Percentiles rank a stretch among this genome's conserved stretches.
Evolutionary conservation across 2,888 invertebrate genomes (phyloP).

Genomic region (Stenoptilia bipunctidactyla): DNA sequence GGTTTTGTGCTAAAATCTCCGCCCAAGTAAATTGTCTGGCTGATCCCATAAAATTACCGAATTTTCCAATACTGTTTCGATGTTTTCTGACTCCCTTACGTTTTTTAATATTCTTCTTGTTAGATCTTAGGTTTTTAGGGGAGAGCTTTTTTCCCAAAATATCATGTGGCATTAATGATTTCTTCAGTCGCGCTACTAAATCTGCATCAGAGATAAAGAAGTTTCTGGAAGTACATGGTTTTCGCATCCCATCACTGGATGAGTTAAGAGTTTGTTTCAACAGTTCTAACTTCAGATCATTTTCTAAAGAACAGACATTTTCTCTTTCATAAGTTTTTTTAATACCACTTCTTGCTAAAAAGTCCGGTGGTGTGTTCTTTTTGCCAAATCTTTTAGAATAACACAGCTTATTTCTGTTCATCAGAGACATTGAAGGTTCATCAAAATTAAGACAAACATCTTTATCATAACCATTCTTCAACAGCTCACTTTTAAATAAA

Average conservation of each 20-base stretch:
- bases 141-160: constrained; percentile 65
- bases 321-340: constrained; percentile 54
- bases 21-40: constrained; percentile 76
- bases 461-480: constrained; percentile 63
- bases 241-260: constrained; percentile 56
- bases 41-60: constrained; percentile 65
- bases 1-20: constrained; percentile 74
- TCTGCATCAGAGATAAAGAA: constrained; percentile 63
- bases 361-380: constrained; percentile 52
- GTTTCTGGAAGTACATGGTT: constrained; percentile 56
- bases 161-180: constrained; percentile 62
- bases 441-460: constrained; percentile 54
- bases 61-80: constrained; percentile 58
- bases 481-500: constrained; percentile 76
- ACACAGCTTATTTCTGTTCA: constrained; percentile 42
- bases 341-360: constrained; percentile 46
- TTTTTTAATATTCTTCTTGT: constrained; percentile 56
- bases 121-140: constrained; percentile 75
- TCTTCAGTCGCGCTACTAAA: constrained; percentile 53
- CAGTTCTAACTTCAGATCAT: constrained; percentile 50
- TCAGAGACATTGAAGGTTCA: constrained; percentile 40
- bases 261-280: constrained; percentile 52
- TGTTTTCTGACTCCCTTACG: constrained; percentile 54
- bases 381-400: constrained; percentile 44
- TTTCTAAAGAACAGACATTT: constrained; percentile 53